Conservation (phyloP, 2,888 invertebrate species). For the Drosophila borborema region DNA sequence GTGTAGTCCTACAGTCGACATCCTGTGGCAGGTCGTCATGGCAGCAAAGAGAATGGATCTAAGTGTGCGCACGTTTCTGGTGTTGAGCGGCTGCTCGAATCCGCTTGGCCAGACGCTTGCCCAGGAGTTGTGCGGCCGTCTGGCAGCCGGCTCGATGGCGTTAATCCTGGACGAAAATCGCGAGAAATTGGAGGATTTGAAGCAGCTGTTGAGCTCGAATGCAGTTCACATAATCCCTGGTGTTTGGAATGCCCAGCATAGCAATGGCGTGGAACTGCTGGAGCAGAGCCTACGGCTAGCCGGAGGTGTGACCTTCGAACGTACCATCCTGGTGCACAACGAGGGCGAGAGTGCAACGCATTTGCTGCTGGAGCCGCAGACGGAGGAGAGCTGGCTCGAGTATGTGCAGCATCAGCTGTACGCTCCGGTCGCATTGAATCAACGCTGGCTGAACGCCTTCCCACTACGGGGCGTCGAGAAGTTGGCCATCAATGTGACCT, state of each 20-base stretch:
- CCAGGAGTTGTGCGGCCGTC: slow-evolving; percentile 88
- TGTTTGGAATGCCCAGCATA: slow-evolving; percentile 83
- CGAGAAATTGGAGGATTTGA: slow-evolving; percentile 87
- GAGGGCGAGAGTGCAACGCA: slow-evolving; percentile 79
- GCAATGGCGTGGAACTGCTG: slow-evolving; percentile 85
- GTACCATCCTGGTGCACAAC: slow-evolving; percentile 81
- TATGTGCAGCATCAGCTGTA: slow-evolving; percentile 77
- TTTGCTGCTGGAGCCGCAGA: slow-evolving; percentile 76
- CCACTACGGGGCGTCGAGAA: slow-evolving; percentile 59
- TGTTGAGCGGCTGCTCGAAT: slow-evolving; percentile 94
- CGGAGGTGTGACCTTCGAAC: slow-evolving; percentile 54
- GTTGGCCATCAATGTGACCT: slow-evolving; percentile 79
- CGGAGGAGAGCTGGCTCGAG: slow-evolving; percentile 63
- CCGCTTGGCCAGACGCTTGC: slow-evolving; percentile 94
- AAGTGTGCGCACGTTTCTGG: slow-evolving; percentile 87
- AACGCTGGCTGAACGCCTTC: slow-evolving; percentile 69
- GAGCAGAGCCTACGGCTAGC: slow-evolving; percentile 55
- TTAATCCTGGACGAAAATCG: slow-evolving; percentile 91
- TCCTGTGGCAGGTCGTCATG: slow-evolving; percentile 42
- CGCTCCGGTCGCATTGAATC: slow-evolving; percentile 77
- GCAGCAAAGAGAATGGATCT: slow-evolving; percentile 86
- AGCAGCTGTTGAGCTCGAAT: slow-evolving; percentile 79
- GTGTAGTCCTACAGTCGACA: slow-evolving; percentile 1
- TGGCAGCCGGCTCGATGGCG: slow-evolving; percentile 89
- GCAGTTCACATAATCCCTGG: slow-evolving; percentile 39